These are phyloP conservation scores for Procambarus virginalis DNA, from an alignment of 1,140 invertebrate species.

Conservation along the genomic window DNA sequence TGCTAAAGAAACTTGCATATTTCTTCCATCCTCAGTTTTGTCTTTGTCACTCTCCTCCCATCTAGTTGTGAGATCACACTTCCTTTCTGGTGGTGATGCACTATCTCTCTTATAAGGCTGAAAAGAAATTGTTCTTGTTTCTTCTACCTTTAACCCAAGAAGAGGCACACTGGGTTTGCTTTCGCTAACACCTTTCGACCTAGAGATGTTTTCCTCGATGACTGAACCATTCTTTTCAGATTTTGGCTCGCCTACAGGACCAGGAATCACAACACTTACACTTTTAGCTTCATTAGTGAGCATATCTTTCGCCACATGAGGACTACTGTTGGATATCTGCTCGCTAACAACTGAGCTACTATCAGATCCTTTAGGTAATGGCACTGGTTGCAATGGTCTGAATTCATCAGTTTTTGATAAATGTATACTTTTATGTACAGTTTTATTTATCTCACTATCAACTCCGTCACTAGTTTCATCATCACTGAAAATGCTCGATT, in stretches of 20 bases:
- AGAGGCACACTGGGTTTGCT: conserved; percentile 34
- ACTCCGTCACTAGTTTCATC: conserved; percentile 44
- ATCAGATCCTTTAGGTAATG: conserved; percentile 31
- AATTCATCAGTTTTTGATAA: conserved; percentile 45
- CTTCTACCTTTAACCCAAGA: conserved; percentile 34
- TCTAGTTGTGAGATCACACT: conserved; percentile 19
- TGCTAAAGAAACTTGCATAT: background rate
- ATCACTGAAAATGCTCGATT: conserved; percentile 55
- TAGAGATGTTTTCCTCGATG: conserved; percentile 17
- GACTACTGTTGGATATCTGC: background rate
- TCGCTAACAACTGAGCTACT: conserved; percentile 33
- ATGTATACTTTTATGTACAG: conserved; percentile 46
- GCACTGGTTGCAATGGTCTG: conserved; percentile 45
- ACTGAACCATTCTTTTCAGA: conserved; percentile 27
- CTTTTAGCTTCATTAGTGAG: conserved; percentile 24
- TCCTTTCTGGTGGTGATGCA: conserved; percentile 28
- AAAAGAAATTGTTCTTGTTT: conserved; percentile 31
- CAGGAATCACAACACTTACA: background rate
- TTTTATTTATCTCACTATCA: conserved; percentile 31
- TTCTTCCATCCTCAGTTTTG: conserved; percentile 42
- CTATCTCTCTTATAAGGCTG: conserved; percentile 44
- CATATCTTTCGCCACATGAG: background rate
- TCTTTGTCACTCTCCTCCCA: conserved; percentile 57
- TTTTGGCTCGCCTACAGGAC: conserved; percentile 15
- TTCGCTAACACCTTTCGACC: conserved; percentile 18